These are phyloP conservation scores for Dreissena polymorpha DNA, from an alignment of 1,140 invertebrate genomes.

Conservation along the genomic window DNA sequence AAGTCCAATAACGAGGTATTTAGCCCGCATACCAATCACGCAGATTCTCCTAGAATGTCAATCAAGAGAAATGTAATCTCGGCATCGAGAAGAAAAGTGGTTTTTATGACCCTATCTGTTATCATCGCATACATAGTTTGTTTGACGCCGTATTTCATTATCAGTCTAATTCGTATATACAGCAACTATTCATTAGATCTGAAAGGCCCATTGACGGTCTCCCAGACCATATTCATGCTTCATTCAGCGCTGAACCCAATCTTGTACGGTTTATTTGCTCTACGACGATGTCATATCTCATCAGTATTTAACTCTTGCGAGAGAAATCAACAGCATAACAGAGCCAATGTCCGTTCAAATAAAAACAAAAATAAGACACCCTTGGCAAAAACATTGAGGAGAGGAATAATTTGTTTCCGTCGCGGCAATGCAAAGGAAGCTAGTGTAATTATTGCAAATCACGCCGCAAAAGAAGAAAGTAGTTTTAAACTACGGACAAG, in stretches of 20 bases:
- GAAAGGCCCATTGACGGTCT: conserved; percentile 70
- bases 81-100: conserved; percentile 70
- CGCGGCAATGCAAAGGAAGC: conserved; percentile 45
- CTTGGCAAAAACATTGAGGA: background rate
- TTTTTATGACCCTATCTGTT: conserved; percentile 80
- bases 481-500: conserved; percentile 37
- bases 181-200: conserved; percentile 78
- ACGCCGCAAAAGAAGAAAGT: conserved; percentile 55
- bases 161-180: conserved; percentile 78
- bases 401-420: conserved; percentile 7
- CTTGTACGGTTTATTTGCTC: conserved; percentile 80
- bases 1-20: conserved; percentile 9
- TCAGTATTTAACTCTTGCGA: background rate
- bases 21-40: conserved; percentile 6
- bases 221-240: conserved; percentile 79
- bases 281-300: conserved; percentile 62
- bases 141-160: conserved; percentile 80
- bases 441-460: conserved; percentile 58
- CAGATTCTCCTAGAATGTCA: conserved; percentile 60
- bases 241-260: conserved; percentile 81
- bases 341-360: background rate
- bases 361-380: background rate
- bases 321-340: background rate
- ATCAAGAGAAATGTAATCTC: conserved; percentile 68
- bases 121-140: conserved; percentile 80